Evolutionary conservation across 1,140 invertebrate genomes (phyloP).

Genomic region (Drosophila jambulina): DNA sequence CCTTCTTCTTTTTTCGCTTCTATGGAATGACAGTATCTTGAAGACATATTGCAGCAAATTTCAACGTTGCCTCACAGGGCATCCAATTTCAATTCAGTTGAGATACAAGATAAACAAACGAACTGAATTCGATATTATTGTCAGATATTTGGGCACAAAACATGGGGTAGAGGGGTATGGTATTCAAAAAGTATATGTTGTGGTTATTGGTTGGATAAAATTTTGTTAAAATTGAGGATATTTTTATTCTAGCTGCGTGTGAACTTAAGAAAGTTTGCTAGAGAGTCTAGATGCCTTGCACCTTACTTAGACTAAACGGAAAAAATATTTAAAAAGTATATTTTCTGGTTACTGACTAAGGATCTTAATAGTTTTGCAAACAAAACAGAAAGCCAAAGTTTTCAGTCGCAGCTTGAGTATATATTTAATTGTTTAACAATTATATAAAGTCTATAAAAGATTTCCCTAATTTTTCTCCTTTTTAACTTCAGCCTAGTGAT

Average conservation of each 20-base stretch:
- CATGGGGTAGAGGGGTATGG: neutral
- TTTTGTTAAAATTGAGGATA: neutral
- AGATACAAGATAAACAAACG: conserved; percentile 1
- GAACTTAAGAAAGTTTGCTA: too few relatives aligned
- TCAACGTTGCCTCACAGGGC: neutral
- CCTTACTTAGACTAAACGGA: neutral
- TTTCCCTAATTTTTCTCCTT: rapidly evolving
- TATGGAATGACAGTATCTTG: conserved; percentile 8
- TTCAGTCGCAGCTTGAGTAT: too few relatives aligned
- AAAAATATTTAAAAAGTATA: neutral
- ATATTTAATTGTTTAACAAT: too few relatives aligned
- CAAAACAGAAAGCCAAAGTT: too few relatives aligned
- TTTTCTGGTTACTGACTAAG: neutral
- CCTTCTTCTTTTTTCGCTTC: neutral
- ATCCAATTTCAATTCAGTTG: conserved; percentile 8
- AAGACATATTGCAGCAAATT: conserved; percentile 1
- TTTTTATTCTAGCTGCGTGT: too few relatives aligned
- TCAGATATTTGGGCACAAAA: neutral
- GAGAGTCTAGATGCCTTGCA: too few relatives aligned
- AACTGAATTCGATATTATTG: neutral
- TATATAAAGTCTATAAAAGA: neutral
- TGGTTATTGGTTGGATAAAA: neutral
- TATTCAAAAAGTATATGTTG: neutral
- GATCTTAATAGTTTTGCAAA: too few relatives aligned
- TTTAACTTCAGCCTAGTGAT: neutral